Evolutionary conservation across 2,888 invertebrate genomes (phyloP).

Genomic region (Phaedon cochleariae): DNA sequence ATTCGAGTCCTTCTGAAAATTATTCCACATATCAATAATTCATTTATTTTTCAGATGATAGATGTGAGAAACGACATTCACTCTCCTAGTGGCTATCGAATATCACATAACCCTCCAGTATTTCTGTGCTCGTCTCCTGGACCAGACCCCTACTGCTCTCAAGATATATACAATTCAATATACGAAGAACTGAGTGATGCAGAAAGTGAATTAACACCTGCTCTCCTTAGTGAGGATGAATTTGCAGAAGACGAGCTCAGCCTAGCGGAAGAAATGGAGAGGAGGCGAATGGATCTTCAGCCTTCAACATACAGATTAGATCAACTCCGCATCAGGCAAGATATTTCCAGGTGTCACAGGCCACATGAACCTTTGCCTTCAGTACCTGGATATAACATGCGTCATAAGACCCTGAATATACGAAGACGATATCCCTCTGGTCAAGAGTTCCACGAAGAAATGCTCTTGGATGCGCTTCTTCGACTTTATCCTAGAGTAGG

Average conservation of each 20-base stretch:
- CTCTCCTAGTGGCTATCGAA: constrained; percentile 70
- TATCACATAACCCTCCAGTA: constrained; percentile 71
- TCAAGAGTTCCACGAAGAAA: constrained; percentile 82
- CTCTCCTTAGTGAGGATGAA: constrained; percentile 81
- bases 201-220: constrained; percentile 66
- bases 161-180: constrained; percentile 78
- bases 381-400: constrained; percentile 63
- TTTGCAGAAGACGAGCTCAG: constrained; percentile 86
- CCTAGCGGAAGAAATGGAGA: constrained; percentile 62
- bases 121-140: constrained; percentile 76
- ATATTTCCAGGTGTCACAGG: constrained; percentile 66
- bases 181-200: constrained; percentile 82
- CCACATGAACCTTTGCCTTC: constrained; percentile 69
- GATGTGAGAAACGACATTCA: constrained; percentile 72
- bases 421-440: constrained; percentile 57
- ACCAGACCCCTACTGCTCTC: constrained; percentile 71
- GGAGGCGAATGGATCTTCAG: constrained; percentile 59
- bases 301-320: constrained; percentile 57
- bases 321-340: constrained; percentile 60
- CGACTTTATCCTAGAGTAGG: constrained; percentile 78
- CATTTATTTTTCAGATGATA: constrained; percentile 71
- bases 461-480: constrained; percentile 76
- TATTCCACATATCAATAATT: too few species aligned
- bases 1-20: too few species aligned
- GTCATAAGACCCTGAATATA: constrained; percentile 65